These are phyloP conservation scores for Pardosa pseudoannulata DNA, from an alignment of 2,888 invertebrate genomes.

Conservation along the genomic window DNA sequence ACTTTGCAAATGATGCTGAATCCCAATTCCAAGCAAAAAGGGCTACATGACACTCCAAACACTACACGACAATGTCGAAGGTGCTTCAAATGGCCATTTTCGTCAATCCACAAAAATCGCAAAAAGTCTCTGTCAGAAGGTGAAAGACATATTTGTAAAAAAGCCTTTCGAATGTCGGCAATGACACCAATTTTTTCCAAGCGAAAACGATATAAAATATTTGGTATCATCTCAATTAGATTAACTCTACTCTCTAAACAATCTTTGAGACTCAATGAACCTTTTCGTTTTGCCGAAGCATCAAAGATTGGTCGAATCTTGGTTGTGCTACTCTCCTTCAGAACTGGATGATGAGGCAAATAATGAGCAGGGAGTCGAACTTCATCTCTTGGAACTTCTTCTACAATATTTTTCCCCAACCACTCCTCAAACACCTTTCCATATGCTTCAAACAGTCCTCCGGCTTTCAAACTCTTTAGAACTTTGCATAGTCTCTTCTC, in stretches of 20 bases:
- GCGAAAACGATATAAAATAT: background rate
- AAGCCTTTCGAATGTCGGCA: background rate
- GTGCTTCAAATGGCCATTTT: conserved; percentile 4
- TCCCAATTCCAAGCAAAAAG: too few relatives aligned
- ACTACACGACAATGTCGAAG: background rate
- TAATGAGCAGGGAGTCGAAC: background rate
- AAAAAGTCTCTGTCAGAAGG: background rate
- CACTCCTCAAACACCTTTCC: background rate
- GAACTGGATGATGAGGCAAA: background rate
- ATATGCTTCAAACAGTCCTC: background rate
- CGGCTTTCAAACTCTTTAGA: background rate
- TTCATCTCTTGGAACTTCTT: background rate
- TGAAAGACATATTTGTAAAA: background rate
- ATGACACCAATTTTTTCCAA: background rate
- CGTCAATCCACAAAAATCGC: too few relatives aligned
- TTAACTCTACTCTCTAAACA: too few relatives aligned
- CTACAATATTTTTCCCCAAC: background rate
- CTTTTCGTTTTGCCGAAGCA: conserved; percentile 2
- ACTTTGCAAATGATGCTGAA: too few relatives aligned
- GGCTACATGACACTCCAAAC: conserved; percentile 30
- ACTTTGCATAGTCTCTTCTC: background rate
- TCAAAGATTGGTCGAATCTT: background rate
- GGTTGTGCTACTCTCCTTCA: background rate
- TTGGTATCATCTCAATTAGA: background rate
- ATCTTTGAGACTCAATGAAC: background rate